Percentiles rank a stretch among this genome's conserved stretches.
phyloP scores from a whole-genome alignment of 2,888 invertebrate species.

The Eledone cirrhosa region DNA sequence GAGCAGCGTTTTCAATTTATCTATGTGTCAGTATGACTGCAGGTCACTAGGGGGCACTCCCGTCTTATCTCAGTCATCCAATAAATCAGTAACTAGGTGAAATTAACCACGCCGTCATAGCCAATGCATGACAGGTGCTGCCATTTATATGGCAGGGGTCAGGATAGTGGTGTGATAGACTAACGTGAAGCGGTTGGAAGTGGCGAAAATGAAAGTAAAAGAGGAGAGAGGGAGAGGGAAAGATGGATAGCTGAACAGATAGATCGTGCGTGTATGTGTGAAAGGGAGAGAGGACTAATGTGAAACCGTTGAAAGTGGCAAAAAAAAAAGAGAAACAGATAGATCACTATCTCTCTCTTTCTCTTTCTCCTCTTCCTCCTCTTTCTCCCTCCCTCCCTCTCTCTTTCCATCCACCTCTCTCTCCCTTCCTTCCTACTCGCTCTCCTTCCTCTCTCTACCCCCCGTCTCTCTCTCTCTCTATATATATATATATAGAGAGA shows the following conservation, averaged over 20 bases:
- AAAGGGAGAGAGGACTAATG: background rate
- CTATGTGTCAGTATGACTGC: conserved; percentile 5
- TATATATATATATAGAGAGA: background rate
- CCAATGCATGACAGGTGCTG: conserved; percentile 23
- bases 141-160: conserved; percentile 22
- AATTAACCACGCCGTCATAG: conserved; percentile 18
- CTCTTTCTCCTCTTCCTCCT: background rate
- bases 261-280: background rate
- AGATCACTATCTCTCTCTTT: background rate
- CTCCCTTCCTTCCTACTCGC: background rate
- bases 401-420: background rate
- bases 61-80: conserved; percentile 21
- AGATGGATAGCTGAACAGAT: background rate
- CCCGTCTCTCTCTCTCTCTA: background rate
- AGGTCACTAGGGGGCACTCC: conserved; percentile 23
- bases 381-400: background rate
- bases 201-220: background rate
- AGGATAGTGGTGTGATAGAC: conserved; percentile 7
- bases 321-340: background rate
- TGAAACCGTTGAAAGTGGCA: background rate
- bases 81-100: conserved; percentile 21
- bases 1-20: conserved; percentile 25
- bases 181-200: background rate
- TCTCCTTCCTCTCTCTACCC: background rate
- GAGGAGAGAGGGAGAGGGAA: background rate